Evolutionary conservation across 92 coral and sea anemone species (phyloP), one percentile per base, ranked within the genome.

Genomic region (Hydrozoanthus gracilis): DNA sequence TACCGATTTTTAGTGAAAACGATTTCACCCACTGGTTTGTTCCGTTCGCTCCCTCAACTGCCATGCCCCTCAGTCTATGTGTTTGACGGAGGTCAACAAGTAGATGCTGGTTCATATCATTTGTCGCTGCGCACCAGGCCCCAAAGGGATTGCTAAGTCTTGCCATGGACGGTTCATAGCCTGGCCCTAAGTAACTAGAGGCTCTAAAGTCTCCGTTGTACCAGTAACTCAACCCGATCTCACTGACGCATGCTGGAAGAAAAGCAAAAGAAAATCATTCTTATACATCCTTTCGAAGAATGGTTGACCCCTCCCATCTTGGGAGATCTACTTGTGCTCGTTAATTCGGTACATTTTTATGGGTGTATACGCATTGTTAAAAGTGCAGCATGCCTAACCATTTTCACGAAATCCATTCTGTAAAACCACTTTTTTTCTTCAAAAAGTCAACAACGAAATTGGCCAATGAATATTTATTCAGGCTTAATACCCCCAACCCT

Each of bases 111-210:
- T 79, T 46, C 17, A 61, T 9, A 9, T 45, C 68, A 44, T 79
- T 79, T 51, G 45, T 12, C 46, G 84, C 73, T 44, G 84, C 84
- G 47, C 84, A 79, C 84, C 84, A 79, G 10, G 84, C 68, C 64
- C 84, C 84, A 9, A 45, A 45, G 12, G 15, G 55, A 16, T 79
- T 79, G 7, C 73, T 73, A 9, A 79, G 58, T 62, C 84, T 47
- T 17, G 84, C 84, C 84, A 79, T 79, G 72, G 55, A 79, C 6
- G 84, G 72, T 27, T 79, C 72, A 46, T 79, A 64, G 47, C 60
- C 61, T 61, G 46, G 73, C 8, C 84, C 73, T 16, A 79, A 46
- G 84, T 79, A 44, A 64, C 84, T 79, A 44, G 84, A 79, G 15
- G 84, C 84, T 13, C 52, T 55, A 5, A 61, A 39, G 16, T 79